Evolutionary conservation across 2,113 vertebrate species (phyloP).

Genomic region (Bufo gargarizans): DNA sequence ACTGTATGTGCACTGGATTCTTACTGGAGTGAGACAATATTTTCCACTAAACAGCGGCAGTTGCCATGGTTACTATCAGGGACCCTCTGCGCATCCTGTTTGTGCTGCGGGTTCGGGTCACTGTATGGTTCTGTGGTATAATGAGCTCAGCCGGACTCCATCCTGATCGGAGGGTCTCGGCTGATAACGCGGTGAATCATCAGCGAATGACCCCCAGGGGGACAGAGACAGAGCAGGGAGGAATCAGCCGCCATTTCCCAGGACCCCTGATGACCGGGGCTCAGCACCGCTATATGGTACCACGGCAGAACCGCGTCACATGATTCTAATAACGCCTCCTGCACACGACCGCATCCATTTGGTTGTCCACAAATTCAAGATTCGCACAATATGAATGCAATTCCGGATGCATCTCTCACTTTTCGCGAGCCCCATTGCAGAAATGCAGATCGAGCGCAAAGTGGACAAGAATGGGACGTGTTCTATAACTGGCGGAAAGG

Average conservation of each 20-base stretch:
- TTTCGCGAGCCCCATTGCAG: too few relatives aligned
- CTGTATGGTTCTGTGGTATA: background rate
- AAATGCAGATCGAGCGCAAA: too few relatives aligned
- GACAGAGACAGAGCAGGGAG: slow-evolving; percentile 9
- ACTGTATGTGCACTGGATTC: background rate
- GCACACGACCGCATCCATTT: too few relatives aligned
- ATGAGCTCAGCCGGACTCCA: slow-evolving; percentile 39
- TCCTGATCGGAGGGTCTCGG: slow-evolving; percentile 38
- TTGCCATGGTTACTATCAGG: slow-evolving; percentile 6
- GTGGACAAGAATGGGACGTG: too few relatives aligned
- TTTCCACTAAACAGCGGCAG: background rate
- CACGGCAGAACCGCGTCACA: background rate
- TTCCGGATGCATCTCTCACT: too few relatives aligned
- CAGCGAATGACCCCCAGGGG: background rate
- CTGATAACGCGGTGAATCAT: slow-evolving; percentile 47
- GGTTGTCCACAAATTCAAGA: too few relatives aligned
- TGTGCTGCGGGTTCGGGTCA: background rate
- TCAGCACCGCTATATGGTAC: background rate
- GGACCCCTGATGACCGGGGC: background rate
- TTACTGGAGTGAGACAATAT: background rate
- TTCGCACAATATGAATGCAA: too few relatives aligned
- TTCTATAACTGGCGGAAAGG: too few relatives aligned
- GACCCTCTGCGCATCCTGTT: background rate
- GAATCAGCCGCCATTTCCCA: background rate
- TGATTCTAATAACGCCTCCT: background rate